Evolutionary conservation across 2,113 vertebrate species (phyloP).

Genomic region (Pantherophis guttatus): DNA sequence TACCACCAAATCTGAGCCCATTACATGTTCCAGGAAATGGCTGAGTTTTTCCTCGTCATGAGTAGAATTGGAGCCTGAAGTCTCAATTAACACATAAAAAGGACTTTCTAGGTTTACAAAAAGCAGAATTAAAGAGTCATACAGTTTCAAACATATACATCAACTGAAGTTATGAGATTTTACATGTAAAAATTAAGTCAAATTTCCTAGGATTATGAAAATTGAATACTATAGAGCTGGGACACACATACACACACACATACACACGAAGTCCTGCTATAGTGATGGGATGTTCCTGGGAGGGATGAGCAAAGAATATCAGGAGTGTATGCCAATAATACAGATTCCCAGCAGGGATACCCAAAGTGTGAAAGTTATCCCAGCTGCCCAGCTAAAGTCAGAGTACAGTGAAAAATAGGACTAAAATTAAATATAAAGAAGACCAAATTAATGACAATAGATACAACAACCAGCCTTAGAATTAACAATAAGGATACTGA

Average conservation of each 20-base stretch:
- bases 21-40: conserved; percentile 78
- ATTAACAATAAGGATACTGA: not conserved
- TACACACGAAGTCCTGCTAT: not conserved
- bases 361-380: not conserved
- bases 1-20: conserved; percentile 74
- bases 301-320: not conserved
- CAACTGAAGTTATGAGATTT: not conserved
- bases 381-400: not conserved
- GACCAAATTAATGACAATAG: not conserved
- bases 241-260: too few species aligned
- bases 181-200: not conserved
- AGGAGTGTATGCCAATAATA: not conserved
- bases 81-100: conserved; percentile 93
- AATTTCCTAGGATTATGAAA: not conserved
- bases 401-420: not conserved
- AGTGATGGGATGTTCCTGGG: not conserved
- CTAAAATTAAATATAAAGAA: not conserved
- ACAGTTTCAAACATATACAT: not conserved
- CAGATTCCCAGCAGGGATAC: not conserved
- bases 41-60: conserved; percentile 89
- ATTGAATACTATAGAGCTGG: not conserved
- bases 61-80: conserved; percentile 77
- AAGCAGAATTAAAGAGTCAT: not conserved
- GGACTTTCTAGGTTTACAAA: conserved; percentile 74
- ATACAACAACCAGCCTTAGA: not conserved